Base-by-base conservation (phyloP, 1,140 invertebrate species). In the Acromyrmex echinatior region DNA sequence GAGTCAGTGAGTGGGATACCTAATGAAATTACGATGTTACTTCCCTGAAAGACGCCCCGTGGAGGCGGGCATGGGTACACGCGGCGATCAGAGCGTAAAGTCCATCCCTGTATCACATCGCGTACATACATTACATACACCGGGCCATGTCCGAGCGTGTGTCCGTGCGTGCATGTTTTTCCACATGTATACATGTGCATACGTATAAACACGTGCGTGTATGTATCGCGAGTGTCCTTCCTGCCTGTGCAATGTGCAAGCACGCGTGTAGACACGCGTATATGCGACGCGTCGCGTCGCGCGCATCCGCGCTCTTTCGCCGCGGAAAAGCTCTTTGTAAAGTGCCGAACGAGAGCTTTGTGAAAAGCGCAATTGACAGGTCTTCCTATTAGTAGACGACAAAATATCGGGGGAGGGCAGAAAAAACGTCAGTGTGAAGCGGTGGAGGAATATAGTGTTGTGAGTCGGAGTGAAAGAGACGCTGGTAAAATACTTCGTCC, bases 301-400 rank as follows among this genome's bases (percentile, higher is more conserved):
- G 28, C 71, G 71, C 74, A 65, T 76, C 60, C 63, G 39, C 77
- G 78, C 76, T 86, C 86, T 91, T 81, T 81, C 76, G 56, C 70
- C 51, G 49, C 84, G 71, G 76, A 62, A 86, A 86, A 88, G 89
- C 87, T 73, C 56, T 76, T 78, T 71, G 82, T 81, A 91, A 88
- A 91, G 89, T 77, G 18, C 68, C 76, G 78, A 51, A 84, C 70
- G 87, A 91, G 78, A 84, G 90, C 87, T 91, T 91, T 91, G 89
- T 87, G 90, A 86, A 91, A 91, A 91, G 89, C 89, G 89, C 89
- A 91, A 91, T 88, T 91, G 89, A 91, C 89, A 90, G 87, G 90
- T 78, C 89, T 91, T 88, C 78, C 90, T 91, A 91, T 91, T 88
- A 91, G 89, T 84, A 85, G 78, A 88, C 77, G 90, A 90, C 87